Conservation (phyloP, 2,888 invertebrate species). For the Selenia dentaria region DNA sequence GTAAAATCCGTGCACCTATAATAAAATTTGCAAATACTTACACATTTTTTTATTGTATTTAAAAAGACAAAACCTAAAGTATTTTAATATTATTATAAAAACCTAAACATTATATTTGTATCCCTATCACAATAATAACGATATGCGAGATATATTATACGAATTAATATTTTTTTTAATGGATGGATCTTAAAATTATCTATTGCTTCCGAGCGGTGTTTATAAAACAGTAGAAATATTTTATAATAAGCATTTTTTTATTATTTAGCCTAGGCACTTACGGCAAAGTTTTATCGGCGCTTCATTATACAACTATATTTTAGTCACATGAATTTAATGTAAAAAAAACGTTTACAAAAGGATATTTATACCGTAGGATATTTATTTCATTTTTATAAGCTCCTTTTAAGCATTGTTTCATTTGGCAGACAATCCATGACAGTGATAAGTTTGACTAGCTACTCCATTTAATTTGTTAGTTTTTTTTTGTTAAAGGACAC, state of each 20-base stretch:
- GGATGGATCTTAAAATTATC: not conserved
- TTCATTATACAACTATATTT: not conserved
- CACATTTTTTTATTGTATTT: not conserved
- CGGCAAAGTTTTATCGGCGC: constrained; percentile 56
- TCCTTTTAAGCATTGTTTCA: no score
- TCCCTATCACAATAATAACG: not conserved
- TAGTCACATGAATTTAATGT: not conserved
- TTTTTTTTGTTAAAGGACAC: no score
- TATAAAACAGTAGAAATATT: no score
- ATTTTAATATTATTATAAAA: not conserved
- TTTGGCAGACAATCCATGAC: no score
- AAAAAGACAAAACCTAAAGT: not conserved
- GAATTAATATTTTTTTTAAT: not conserved
- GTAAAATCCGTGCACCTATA: not conserved
- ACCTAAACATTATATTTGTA: not conserved
- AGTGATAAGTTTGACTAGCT: no score
- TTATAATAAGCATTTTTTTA: constrained; percentile 3
- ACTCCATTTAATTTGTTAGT: no score
- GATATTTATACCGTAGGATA: no score
- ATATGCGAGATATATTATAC: constrained; percentile 5
- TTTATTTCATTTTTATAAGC: no score
- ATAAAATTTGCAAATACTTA: no score
- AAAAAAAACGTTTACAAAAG: not conserved
- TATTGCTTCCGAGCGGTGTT: no score
- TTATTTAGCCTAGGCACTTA: constrained; percentile 71